Conservation (phyloP, 1,140 invertebrate species). For the Ditylenchus dipsaci region DNA sequence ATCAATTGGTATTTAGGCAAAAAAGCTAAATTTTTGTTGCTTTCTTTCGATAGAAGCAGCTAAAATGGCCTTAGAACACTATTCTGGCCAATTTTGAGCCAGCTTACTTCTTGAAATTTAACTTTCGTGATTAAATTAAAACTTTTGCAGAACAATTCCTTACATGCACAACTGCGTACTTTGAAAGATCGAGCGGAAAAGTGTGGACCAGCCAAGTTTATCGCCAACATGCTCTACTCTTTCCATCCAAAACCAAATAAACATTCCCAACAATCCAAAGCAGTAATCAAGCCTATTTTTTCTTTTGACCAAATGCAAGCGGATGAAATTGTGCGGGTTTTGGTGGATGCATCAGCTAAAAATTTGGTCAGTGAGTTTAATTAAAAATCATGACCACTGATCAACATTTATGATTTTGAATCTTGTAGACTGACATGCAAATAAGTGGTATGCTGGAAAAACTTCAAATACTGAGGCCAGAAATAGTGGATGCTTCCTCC, state of each 20-base stretch:
- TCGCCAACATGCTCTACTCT: neutral
- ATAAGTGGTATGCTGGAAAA: neutral
- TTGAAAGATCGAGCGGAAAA: neutral
- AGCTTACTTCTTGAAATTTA: too few relatives aligned
- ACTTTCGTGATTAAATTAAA: too few relatives aligned
- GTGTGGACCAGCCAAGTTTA: neutral
- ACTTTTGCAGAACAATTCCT: neutral
- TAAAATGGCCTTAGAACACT: too few relatives aligned
- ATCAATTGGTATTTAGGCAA: too few relatives aligned
- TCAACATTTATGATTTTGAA: too few relatives aligned
- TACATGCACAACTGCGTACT: neutral
- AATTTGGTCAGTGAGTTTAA: too few relatives aligned
- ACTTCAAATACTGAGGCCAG: neutral
- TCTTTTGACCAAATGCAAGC: neutral
- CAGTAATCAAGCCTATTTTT: too few relatives aligned
- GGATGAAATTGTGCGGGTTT: neutral
- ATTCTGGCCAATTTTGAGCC: too few relatives aligned
- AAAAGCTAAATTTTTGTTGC: too few relatives aligned
- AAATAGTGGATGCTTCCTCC: neutral
- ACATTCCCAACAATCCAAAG: neutral
- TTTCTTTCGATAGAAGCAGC: too few relatives aligned
- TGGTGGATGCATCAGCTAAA: neutral
- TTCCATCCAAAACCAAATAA: neutral
- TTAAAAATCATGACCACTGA: neutral
- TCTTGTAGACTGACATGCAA: constrained; percentile 3